Evolutionary conservation across 2,797 vertebrate species (phyloP).

Genomic region (Knipowitschia caucasica): DNA sequence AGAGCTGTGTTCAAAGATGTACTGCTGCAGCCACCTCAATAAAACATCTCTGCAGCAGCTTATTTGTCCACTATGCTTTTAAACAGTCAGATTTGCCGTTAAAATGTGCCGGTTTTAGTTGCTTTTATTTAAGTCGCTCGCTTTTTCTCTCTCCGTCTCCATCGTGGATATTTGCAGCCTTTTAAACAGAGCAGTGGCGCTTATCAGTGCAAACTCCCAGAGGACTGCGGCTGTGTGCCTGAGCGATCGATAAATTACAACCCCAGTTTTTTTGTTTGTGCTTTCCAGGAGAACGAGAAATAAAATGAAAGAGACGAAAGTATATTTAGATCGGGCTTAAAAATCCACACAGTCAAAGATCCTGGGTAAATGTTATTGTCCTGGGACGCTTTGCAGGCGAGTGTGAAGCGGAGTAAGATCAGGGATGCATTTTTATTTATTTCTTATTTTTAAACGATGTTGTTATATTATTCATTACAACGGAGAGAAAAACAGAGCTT

Average conservation of each 20-base stretch:
- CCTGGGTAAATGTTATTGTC: no score
- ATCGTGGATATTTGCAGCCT: not conserved
- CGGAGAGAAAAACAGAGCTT: no score
- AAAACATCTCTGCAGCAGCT: not conserved
- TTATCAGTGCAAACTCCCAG: constrained; percentile 48
- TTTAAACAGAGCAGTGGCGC: constrained; percentile 44
- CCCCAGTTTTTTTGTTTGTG: constrained; percentile 26
- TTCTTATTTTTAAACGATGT: no score
- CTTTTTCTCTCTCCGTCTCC: constrained; percentile 8
- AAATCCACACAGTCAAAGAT: no score
- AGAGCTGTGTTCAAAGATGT: no score
- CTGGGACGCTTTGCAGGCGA: no score
- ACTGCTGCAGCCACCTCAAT: no score
- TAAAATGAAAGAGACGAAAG: constrained; percentile 22
- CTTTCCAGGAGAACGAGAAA: constrained; percentile 12
- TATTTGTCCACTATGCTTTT: not conserved
- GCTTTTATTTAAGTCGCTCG: not conserved
- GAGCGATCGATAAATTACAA: constrained; percentile 55
- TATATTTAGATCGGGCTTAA: no score
- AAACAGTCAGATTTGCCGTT: no score
- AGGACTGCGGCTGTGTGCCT: constrained; percentile 41
- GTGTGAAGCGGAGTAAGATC: no score
- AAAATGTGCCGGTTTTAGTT: constrained; percentile 5
- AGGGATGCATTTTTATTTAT: no score
- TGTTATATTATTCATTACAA: no score